These are phyloP conservation scores for Micropoecilia bifurca DNA, from an alignment of 2,797 vertebrate species.

Conservation along the genomic window DNA sequence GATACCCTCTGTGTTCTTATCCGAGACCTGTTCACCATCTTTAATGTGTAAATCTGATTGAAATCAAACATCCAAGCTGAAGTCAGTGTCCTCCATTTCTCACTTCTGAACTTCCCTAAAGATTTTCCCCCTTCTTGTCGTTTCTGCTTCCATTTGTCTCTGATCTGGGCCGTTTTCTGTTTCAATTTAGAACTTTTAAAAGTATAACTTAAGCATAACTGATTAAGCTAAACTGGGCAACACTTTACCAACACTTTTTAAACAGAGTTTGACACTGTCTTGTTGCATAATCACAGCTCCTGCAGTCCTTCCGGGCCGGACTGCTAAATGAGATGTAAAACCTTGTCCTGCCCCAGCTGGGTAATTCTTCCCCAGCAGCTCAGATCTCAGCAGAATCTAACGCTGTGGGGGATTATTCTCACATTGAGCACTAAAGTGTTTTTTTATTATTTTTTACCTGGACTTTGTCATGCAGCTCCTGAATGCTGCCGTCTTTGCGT, in stretches of 20 bases:
- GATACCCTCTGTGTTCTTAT: not conserved
- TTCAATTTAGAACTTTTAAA: not conserved
- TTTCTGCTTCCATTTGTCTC: not conserved
- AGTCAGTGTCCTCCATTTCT: not conserved
- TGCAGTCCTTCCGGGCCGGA: not conserved
- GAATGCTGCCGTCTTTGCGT: conserved; percentile 91
- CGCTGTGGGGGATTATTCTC: conserved; percentile 1
- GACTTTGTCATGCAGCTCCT: conserved; percentile 94
- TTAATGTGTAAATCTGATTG: not conserved
- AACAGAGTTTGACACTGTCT: not conserved
- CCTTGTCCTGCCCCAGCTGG: conserved; percentile 29
- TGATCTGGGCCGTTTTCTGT: not conserved
- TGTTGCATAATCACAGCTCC: conserved; percentile 21
- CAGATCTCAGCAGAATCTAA: conserved; percentile 15
- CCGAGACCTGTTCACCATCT: not conserved
- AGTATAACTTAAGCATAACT: not conserved
- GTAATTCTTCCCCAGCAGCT: conserved; percentile 30
- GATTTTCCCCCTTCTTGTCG: not conserved
- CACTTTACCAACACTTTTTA: not conserved
- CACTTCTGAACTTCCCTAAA: not conserved
- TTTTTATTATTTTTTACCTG: conserved; percentile 83
- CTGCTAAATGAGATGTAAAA: conserved; percentile 13
- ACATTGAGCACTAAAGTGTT: not conserved
- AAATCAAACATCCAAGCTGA: not conserved
- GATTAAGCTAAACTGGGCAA: not conserved